Conservation (phyloP, 2,888 invertebrate genomes). For the Steinernema scapterisci region DNA sequence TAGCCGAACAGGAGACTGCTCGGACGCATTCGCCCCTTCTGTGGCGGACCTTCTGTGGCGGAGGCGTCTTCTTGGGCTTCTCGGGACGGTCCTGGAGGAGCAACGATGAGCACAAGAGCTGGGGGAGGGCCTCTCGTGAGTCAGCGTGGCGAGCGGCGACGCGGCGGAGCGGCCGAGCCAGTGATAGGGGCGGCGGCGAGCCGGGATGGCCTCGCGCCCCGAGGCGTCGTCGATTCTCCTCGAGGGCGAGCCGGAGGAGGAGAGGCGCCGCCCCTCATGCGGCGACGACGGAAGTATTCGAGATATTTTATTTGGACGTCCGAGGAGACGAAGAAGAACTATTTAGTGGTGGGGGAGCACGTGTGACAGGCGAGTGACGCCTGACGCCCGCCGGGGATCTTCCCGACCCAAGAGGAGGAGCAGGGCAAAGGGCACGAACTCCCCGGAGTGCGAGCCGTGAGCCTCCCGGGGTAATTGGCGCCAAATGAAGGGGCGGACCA, state of each 20-base stretch:
- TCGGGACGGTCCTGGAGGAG: neutral
- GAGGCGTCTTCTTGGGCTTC: neutral
- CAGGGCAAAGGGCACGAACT: too few relatives aligned
- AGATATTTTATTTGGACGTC: slow-evolving; percentile 9
- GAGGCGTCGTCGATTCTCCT: neutral
- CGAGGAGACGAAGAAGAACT: neutral
- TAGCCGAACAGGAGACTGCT: slow-evolving; percentile 23
- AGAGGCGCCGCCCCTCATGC: neutral
- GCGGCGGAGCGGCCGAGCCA: neutral
- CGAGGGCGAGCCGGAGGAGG: too few relatives aligned
- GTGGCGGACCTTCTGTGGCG: neutral
- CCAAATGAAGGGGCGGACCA: too few relatives aligned
- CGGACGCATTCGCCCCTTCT: slow-evolving; percentile 25
- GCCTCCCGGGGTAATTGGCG: too few relatives aligned
- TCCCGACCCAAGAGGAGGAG: neutral
- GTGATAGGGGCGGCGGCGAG: slow-evolving; percentile 6
- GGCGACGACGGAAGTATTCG: neutral
- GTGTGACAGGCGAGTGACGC: neutral
- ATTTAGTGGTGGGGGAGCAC: neutral
- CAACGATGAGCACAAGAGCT: neutral
- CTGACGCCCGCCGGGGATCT: neutral
- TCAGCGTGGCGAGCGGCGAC: neutral
- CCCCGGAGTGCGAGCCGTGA: neutral
- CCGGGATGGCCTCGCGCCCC: neutral
- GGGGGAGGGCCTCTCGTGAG: neutral